A percentile compares a stretch with the other conserved stretches of the same genome.
Evolutionary conservation across 2,797 vertebrate genomes (phyloP).

Genomic region (Corythornis leucogaster): DNA sequence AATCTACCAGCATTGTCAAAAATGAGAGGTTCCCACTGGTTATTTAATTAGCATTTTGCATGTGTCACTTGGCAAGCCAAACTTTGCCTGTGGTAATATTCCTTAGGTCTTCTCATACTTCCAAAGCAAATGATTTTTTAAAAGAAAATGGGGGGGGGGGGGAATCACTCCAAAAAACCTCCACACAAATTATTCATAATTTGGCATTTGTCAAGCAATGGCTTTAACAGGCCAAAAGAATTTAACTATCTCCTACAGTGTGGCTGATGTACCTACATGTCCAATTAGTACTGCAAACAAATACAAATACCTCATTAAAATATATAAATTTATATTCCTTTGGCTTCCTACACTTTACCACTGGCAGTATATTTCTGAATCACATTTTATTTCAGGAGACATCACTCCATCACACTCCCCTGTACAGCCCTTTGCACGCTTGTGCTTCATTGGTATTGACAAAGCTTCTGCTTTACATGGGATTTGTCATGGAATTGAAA

Average conservation of each 20-base stretch:
- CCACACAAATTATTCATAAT: background rate
- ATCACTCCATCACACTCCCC: background rate
- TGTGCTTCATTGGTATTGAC: background rate
- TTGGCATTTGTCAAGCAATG: background rate
- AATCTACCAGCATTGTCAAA: background rate
- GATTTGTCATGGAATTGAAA: conserved; percentile 33
- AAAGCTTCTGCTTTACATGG: background rate
- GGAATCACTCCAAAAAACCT: background rate
- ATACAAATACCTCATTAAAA: background rate
- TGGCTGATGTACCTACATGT: background rate
- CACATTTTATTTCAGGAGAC: background rate
- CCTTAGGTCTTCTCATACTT: background rate
- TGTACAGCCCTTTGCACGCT: background rate
- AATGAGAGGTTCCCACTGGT: background rate
- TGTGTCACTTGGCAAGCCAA: background rate
- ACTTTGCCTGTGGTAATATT: background rate
- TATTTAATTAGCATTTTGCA: background rate
- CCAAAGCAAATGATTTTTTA: background rate
- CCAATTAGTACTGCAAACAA: background rate
- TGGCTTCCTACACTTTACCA: background rate
- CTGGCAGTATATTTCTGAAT: background rate
- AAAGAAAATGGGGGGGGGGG: background rate
- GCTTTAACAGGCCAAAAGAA: background rate
- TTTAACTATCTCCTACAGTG: background rate
- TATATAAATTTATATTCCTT: background rate